Conservation (phyloP, 2,113 vertebrate species). For the Thymallus thymallus region DNA sequence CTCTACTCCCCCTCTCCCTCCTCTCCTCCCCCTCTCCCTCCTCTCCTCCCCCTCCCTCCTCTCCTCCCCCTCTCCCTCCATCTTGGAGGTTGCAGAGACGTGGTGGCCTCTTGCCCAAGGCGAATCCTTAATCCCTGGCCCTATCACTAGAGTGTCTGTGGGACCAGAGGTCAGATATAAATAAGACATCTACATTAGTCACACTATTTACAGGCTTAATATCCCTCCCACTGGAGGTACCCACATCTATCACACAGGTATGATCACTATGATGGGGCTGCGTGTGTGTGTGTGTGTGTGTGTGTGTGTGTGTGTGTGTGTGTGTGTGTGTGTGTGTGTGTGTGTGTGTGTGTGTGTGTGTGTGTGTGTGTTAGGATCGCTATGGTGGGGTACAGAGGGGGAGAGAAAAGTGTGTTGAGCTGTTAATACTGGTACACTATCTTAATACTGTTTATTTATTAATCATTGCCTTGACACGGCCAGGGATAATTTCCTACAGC, state of each 20-base stretch:
- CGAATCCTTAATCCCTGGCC: not conserved
- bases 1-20: not conserved
- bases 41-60: conserved; percentile 1
- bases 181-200: conserved; percentile 58
- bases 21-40: conserved; percentile 25
- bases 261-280: not conserved
- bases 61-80: conserved; percentile 27
- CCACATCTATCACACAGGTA: conserved; percentile 7
- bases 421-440: conserved; percentile 35
- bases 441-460: conserved; percentile 38
- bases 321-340: not conserved
- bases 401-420: conserved; percentile 41
- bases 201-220: conserved; percentile 45
- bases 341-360: too few relatives aligned
- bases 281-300: not conserved
- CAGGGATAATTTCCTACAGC: not conserved
- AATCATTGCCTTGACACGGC: conserved; percentile 13
- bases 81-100: conserved; percentile 25
- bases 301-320: not conserved
- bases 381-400: not conserved
- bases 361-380: not conserved
- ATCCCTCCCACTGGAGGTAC: conserved; percentile 29
- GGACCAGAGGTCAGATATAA: conserved; percentile 53
- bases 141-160: conserved; percentile 28
- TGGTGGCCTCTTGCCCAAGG: conserved; percentile 26